Base-by-base conservation (phyloP, 2,888 invertebrate species). In the Macrophya alboannulata region DNA sequence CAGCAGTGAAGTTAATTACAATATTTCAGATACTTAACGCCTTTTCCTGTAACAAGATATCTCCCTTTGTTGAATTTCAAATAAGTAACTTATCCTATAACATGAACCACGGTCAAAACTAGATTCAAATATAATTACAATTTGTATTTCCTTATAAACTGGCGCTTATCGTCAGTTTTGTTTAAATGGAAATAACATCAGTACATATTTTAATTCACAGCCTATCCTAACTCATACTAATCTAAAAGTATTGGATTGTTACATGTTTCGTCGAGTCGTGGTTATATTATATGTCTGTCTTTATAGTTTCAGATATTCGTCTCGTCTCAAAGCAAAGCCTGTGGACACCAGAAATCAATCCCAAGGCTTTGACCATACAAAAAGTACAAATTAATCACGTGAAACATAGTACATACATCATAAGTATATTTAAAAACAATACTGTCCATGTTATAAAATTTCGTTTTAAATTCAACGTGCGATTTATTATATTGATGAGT, bases 121-220 rank as follows among this genome's bases (percentile, higher is more conserved):
- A 81, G 25, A 81, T 81, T 43, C 15, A 62, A 62, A 2, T 21
- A 62, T 81, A 81, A 62, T 81, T 43, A 77, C 17, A 51, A 76
- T 48, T 25, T 48, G 48, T 48, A 31, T 48, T 48, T 76, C 71
- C 43, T 43, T 72, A 10, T 48, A 62, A 72, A 76, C 74, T 45
- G 45, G 37, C 74, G 74, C 76, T 76, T n/a, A n/a, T n/a, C n/a
- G n/a, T n/a, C 31, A 15, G 68, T 37, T 68, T 72, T 43, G 17
- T 37, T 43, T 43, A 77, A 8, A n/a, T 17, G 55, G 43, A 77
- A 55, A 77, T 55, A 9, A 77, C 51, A 55, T 77, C 25, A 25
- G 31, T 81, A 79, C 79, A 79, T 79, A 81, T 40, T 62, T 25
- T 43, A 62, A 62, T 59, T 81, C 81, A 81, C 81, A 81, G 81